Evolutionary conservation across 2,797 vertebrate species (phyloP).

Genomic region (Pogonophryne albipinna): DNA sequence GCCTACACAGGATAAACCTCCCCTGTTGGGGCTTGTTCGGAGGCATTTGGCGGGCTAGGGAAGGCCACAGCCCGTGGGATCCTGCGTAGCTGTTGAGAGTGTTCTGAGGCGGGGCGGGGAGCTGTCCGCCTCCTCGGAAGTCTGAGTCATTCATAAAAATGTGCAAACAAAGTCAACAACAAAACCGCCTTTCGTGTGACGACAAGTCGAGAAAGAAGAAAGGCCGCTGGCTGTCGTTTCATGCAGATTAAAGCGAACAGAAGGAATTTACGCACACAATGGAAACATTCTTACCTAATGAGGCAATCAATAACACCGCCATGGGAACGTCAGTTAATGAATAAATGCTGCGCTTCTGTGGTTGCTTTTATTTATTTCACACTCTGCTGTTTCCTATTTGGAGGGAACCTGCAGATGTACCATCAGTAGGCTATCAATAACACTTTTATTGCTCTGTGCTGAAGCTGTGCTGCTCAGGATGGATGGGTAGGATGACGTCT

Average conservation of each 20-base stretch:
- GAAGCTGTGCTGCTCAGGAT: background rate
- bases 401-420: constrained; percentile 23
- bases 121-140: constrained; percentile 32
- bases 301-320: constrained; percentile 46
- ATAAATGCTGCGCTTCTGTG: constrained; percentile 13
- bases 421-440: too few species aligned
- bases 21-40: constrained; percentile 65
- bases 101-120: constrained; percentile 42
- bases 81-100: constrained; percentile 37
- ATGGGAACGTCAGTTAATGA: constrained; percentile 39
- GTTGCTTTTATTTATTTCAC: constrained; percentile 50
- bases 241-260: constrained; percentile 15
- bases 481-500: background rate
- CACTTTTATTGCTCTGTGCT: constrained; percentile 7
- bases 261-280: constrained; percentile 18
- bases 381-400: constrained; percentile 34
- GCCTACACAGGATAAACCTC: constrained; percentile 1
- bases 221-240: constrained; percentile 39
- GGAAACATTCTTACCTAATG: constrained; percentile 41
- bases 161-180: constrained; percentile 65
- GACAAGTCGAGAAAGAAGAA: constrained; percentile 52
- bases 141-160: constrained; percentile 77
- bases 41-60: constrained; percentile 11
- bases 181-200: constrained; percentile 54
- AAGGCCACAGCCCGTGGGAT: constrained; percentile 55